These are phyloP conservation scores for Notospermus geniculatus DNA, from an alignment of 1,140 invertebrate species.

Conservation along the genomic window DNA sequence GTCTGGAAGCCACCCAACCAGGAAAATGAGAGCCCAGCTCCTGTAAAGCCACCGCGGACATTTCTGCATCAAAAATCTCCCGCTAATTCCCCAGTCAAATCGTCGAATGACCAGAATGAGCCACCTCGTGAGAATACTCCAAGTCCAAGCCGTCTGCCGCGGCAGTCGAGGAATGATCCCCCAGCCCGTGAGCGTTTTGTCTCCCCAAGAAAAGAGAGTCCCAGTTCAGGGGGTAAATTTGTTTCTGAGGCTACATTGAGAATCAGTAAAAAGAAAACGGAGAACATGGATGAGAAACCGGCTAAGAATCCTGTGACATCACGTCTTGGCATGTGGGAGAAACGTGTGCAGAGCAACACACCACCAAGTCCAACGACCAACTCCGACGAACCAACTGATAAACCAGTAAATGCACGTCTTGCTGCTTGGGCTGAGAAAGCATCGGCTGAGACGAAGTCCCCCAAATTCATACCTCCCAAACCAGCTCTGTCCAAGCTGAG, in stretches of 20 bases:
- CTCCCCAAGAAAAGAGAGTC: too few relatives aligned
- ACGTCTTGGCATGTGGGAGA: slow-evolving; percentile 25
- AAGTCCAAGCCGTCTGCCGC: slow-evolving; percentile 16
- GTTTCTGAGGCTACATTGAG: too few relatives aligned
- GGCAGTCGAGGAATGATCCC: too few relatives aligned
- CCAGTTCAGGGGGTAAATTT: too few relatives aligned
- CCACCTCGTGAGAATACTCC: slow-evolving; percentile 13
- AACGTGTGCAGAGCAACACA: slow-evolving; percentile 23
- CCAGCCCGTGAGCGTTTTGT: too few relatives aligned
- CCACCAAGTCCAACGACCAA: slow-evolving; percentile 13
- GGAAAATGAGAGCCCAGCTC: background rate
- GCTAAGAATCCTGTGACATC: slow-evolving; percentile 15
- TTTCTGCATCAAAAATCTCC: slow-evolving; percentile 12
- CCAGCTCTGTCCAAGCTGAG: background rate
- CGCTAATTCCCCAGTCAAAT: background rate
- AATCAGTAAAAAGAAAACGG: too few relatives aligned
- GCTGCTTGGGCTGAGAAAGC: slow-evolving; percentile 28
- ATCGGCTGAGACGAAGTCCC: slow-evolving; percentile 4
- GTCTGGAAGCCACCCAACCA: slow-evolving; percentile 21
- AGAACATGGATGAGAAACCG: slow-evolving; percentile 4
- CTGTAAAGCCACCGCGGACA: slow-evolving; percentile 16
- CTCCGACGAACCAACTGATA: slow-evolving; percentile 29
- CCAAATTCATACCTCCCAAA: too few relatives aligned
- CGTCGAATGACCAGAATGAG: background rate
- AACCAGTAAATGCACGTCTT: slow-evolving; percentile 32